Evolutionary conservation across 2,797 vertebrate species (phyloP).

Genomic region (Hydrolagus colliei): DNA sequence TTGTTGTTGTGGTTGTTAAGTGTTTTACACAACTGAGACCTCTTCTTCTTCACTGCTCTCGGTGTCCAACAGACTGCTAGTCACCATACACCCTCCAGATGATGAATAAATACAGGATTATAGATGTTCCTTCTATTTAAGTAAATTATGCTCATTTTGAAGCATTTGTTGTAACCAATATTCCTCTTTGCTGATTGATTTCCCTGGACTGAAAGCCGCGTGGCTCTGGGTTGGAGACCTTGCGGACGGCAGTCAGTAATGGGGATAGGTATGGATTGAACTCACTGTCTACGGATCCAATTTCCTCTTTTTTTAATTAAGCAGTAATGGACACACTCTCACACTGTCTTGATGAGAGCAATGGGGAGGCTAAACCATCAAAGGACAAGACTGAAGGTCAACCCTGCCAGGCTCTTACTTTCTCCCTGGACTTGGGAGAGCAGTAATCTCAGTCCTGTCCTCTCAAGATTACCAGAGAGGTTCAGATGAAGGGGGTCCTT

Average conservation of each 20-base stretch:
- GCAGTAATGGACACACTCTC: not conserved
- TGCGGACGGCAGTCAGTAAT: not conserved
- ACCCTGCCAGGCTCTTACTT: not conserved
- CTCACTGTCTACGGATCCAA: not conserved
- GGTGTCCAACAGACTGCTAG: too few relatives aligned
- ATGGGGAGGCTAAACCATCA: not conserved
- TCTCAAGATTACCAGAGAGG: too few relatives aligned
- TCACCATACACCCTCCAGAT: too few relatives aligned
- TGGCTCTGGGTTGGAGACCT: not conserved
- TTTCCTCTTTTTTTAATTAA: conserved; percentile 1
- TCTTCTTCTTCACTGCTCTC: too few relatives aligned
- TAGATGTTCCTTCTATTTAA: not conserved
- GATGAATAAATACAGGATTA: too few relatives aligned
- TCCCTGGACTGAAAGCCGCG: not conserved
- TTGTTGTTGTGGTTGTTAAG: too few relatives aligned
- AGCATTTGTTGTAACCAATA: not conserved
- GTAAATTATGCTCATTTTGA: not conserved
- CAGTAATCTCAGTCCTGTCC: not conserved
- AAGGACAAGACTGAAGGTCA: not conserved
- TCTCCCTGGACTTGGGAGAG: not conserved
- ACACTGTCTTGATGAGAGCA: not conserved
- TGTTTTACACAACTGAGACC: too few relatives aligned
- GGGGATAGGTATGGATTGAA: not conserved
- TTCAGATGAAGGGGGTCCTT: not conserved
- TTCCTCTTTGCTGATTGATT: not conserved